These are phyloP conservation scores for Drosophila suboccidentalis DNA, from an alignment of 2,888 invertebrate genomes.

Conservation along the genomic window DNA sequence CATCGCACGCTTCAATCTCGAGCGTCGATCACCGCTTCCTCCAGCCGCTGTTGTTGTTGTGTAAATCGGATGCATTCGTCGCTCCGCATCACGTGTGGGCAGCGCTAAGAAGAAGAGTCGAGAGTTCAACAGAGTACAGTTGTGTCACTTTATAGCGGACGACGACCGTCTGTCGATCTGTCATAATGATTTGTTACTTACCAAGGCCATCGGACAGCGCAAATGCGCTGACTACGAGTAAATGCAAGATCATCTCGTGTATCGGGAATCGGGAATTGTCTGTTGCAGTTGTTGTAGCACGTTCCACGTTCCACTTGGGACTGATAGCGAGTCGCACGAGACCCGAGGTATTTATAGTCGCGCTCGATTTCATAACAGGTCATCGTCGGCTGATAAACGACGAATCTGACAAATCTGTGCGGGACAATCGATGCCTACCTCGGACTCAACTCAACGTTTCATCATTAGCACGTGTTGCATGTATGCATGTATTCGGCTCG, in stretches of 20 bases:
- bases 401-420: constrained; percentile 48
- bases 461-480: constrained; percentile 20
- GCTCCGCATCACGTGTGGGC: constrained; percentile 60
- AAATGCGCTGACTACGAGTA: constrained; percentile 42
- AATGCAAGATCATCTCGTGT: constrained; percentile 49
- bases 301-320: constrained; percentile 53
- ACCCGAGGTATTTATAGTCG: constrained; percentile 69
- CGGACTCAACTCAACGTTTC: neutral
- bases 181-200: constrained; percentile 34
- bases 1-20: constrained; percentile 81
- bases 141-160: neutral
- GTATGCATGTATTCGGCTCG: constrained; percentile 7
- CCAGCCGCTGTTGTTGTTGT: constrained; percentile 19
- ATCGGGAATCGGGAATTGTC: neutral
- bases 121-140: constrained; percentile 31
- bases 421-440: constrained; percentile 7
- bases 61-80: constrained; percentile 83
- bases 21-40: constrained; percentile 34
- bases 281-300: constrained; percentile 22
- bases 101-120: neutral
- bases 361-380: constrained; percentile 51
- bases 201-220: constrained; percentile 45
- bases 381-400: constrained; percentile 62
- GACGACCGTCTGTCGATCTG: neutral
- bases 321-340: constrained; percentile 67